Evolutionary conservation across 2,888 invertebrate species (phyloP), one percentile per base, ranked within the genome.

Genomic region (Erebia epiphron): DNA sequence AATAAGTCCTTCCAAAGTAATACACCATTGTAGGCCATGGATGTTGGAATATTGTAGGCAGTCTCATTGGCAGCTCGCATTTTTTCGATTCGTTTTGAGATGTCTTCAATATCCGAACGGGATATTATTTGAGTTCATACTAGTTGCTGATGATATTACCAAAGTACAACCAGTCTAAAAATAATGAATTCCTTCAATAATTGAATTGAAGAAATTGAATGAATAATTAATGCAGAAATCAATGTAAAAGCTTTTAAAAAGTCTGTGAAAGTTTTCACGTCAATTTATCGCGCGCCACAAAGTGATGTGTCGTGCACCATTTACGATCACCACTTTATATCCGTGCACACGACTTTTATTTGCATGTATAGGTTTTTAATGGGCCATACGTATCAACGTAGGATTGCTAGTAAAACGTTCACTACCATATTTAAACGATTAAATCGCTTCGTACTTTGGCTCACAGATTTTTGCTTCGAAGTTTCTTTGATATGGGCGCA

Each of bases 331-430:
- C 76, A 79, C 78, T 90, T 91, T 88, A 90, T 86, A 80, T 82
- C 81, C 78, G 77, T 82, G 82, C 85, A 86, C 85, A 84, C 78
- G 86, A 86, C 85, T 90, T 91, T 90, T 89, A 91, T 91, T 89
- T 87, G 83, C 84, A 84, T 87, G 86, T 86, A 87, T 84, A 86
- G 85, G 84, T 86, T 80, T 90, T 90, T 90, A 91, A 91, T 88
- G 85, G 87, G 78, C 80, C 82, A 82, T 86, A 83, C 78, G 82
- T 85, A 88, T 86, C 85, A 86, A 57, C 35, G 81, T 82, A 79
- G 84, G 82, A 83, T 82, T 79, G 80, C 80, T 79, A 79, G 79
- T 84, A 82, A 82, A 82, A 78, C 56, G 52, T 18, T 43, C 43
- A n/a, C 41, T 56, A 56, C 16, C 54, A 56, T 62, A 46, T 62